These are phyloP conservation scores for Trichacis sp. DNA, from an alignment of 2,888 invertebrate species.

Conservation along the genomic window DNA sequence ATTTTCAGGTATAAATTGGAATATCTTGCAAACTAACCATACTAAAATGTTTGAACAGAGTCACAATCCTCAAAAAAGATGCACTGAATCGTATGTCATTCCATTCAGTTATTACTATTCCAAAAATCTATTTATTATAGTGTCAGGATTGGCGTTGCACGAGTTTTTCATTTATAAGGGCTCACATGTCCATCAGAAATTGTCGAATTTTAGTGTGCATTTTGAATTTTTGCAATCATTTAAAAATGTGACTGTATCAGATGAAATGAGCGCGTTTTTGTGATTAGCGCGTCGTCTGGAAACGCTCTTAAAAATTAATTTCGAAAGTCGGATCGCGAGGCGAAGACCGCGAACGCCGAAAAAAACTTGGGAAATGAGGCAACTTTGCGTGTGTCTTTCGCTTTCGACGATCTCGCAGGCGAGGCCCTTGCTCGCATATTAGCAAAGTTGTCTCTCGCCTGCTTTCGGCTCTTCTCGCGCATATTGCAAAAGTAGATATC, in stretches of 20 bases:
- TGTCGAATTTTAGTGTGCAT: too few relatives aligned
- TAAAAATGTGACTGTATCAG: not conserved
- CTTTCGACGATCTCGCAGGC: slow-evolving; percentile 55
- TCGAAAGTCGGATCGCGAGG: slow-evolving; percentile 51
- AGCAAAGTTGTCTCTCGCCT: slow-evolving; percentile 62
- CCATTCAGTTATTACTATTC: too few relatives aligned
- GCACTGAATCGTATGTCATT: too few relatives aligned
- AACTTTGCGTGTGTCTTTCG: slow-evolving; percentile 69
- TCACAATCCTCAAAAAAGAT: too few relatives aligned
- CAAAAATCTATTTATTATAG: too few relatives aligned
- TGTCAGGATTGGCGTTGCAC: too few relatives aligned
- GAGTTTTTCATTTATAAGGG: too few relatives aligned
- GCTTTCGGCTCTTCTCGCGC: slow-evolving; percentile 37
- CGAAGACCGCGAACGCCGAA: slow-evolving; percentile 31
- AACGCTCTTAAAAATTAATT: slow-evolving; percentile 61
- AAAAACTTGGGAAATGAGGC: slow-evolving; percentile 65
- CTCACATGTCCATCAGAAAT: too few relatives aligned
- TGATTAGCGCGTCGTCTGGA: slow-evolving; percentile 40
- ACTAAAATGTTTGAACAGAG: too few relatives aligned
- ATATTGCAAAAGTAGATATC: slow-evolving; percentile 44
- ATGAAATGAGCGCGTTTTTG: slow-evolving; percentile 34
- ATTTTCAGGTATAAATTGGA: too few relatives aligned
- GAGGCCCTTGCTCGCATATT: slow-evolving; percentile 59
- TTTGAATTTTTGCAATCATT: too few relatives aligned
- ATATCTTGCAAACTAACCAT: too few relatives aligned